Percentiles rank a stretch among this genome's conserved stretches.
Evolutionary conservation across 2,113 vertebrate genomes (phyloP).

Genomic region (Mesocricetus auratus): DNA sequence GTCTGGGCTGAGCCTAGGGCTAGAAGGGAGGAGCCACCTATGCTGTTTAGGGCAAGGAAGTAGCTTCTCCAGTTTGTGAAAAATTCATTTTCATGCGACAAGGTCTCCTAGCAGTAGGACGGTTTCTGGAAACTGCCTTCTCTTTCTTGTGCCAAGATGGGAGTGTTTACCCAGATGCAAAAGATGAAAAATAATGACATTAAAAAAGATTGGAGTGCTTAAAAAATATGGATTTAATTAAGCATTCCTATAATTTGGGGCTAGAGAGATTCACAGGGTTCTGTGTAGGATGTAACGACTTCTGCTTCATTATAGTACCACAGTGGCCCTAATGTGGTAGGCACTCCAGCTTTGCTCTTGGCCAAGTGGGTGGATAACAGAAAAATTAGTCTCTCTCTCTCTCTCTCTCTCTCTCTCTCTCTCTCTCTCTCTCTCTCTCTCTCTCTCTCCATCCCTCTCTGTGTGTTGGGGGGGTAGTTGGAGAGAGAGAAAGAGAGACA

Average conservation of each 20-base stretch:
- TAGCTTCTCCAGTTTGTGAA: slow-evolving; percentile 48
- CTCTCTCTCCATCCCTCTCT: neutral
- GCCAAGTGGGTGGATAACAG: neutral
- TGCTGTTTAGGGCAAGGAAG: neutral
- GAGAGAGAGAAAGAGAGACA: neutral
- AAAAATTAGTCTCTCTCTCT: neutral
- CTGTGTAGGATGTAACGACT: neutral
- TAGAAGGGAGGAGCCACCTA: neutral
- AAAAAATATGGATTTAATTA: slow-evolving; percentile 80
- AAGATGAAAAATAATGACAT: slow-evolving; percentile 69
- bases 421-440: neutral
- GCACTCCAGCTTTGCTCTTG: neutral
- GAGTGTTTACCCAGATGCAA: slow-evolving; percentile 72
- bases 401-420: no score
- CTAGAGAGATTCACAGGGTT: slow-evolving; percentile 5
- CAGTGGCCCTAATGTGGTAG: neutral
- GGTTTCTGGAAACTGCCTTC: slow-evolving; percentile 59
- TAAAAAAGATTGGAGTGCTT: slow-evolving; percentile 67
- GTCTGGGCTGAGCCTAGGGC: neutral
- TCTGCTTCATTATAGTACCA: neutral
- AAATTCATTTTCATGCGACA: slow-evolving; percentile 42
- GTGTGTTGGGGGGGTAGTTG: no score
- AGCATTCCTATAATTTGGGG: slow-evolving; percentile 48
- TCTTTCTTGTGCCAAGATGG: slow-evolving; percentile 67
- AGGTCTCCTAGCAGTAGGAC: slow-evolving; percentile 28